Base-by-base conservation (phyloP, 2,888 invertebrate genomes). In the Nymphalis c-album region DNA sequence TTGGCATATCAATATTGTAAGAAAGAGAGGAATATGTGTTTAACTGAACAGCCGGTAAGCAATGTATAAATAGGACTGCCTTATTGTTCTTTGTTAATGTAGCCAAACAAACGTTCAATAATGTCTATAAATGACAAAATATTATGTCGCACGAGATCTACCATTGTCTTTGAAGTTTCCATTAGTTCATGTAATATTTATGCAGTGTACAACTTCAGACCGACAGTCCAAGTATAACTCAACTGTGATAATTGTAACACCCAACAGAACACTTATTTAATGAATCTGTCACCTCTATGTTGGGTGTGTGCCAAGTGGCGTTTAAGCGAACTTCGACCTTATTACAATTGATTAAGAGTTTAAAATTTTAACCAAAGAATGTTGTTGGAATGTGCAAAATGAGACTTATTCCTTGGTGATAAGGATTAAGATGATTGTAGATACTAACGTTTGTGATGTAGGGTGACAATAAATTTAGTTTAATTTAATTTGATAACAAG, bases 251-350 rank as follows among this genome's bases (percentile, higher is more conserved):
- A 67, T 67, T 63, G 67, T 58, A 51, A 35, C 35, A 51, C 64
- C 64, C 59, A 50, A 50, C 64, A 59, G 45, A 64, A 59, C 51
- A 64, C 58, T 59, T 64, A 62, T 58, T 59, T 67, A 63, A 67
- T 67, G 63, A 67, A 51, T 59, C n/a, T 59, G 59, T 63, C 63
- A 67, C 63, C 53, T 59, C 40, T 48, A 46, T 53, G 59, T 67
- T 60, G 47, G 53, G 67, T 40, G 51, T 63, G 51, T 45, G 63
- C 51, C 58, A 67, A 53, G 53, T 48, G 17, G 4, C 47, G 26
- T 63, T 22, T 40, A 51, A 50, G 45, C 50, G 50, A 51, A 60
- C 6, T 51, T 59, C 16, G n/a, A 60, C 59, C 46, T 45, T 64
- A 51, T n/a, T 26, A 45, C 64, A 13, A 59, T n/a, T 18, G 20